phyloP scores from a whole-genome alignment of 2,888 invertebrate species.

The Coremacera marginata region DNA sequence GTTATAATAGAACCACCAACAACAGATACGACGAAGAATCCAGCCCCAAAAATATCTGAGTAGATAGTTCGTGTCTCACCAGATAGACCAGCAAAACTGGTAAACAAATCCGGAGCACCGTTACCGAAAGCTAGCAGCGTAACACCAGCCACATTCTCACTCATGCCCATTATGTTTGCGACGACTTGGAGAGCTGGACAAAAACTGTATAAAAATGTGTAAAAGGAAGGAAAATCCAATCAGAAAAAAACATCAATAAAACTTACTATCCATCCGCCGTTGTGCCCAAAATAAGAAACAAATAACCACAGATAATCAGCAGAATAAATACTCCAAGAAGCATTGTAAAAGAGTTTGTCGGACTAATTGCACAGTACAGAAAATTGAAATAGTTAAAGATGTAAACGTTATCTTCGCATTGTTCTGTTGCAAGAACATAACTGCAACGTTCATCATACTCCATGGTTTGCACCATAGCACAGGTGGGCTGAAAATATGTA shows the following conservation, averaged over 20 bases:
- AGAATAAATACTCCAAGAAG: conserved; percentile 40
- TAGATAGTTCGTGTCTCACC: conserved; percentile 67
- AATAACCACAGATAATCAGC: conserved; percentile 57
- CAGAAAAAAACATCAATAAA: not conserved
- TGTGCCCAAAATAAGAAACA: conserved; percentile 72
- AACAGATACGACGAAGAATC: conserved; percentile 74
- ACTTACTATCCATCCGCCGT: conserved; percentile 73
- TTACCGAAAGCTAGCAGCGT: conserved; percentile 80
- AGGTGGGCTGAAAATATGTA: conserved; percentile 29
- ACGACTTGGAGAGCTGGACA: conserved; percentile 72
- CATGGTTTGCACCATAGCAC: conserved; percentile 38
- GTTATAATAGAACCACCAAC: conserved; percentile 73
- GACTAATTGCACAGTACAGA: conserved; percentile 64
- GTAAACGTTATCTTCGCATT: conserved; percentile 58
- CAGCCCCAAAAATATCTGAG: conserved; percentile 72
- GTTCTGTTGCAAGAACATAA: conserved; percentile 61
- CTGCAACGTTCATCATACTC: conserved; percentile 58
- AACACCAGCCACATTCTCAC: conserved; percentile 75
- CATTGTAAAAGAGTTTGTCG: conserved; percentile 45
- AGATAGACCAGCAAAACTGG: conserved; percentile 70
- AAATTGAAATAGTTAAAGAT: conserved; percentile 64
- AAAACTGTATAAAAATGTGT: conserved; percentile 67
- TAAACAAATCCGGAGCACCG: conserved; percentile 78
- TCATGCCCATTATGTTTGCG: conserved; percentile 69
- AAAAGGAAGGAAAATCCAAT: not conserved